Percentiles rank a stretch among this genome's conserved stretches.
Evolutionary conservation across 1,140 invertebrate species (phyloP).

Genomic region (Hypsibius dujardini): DNA sequence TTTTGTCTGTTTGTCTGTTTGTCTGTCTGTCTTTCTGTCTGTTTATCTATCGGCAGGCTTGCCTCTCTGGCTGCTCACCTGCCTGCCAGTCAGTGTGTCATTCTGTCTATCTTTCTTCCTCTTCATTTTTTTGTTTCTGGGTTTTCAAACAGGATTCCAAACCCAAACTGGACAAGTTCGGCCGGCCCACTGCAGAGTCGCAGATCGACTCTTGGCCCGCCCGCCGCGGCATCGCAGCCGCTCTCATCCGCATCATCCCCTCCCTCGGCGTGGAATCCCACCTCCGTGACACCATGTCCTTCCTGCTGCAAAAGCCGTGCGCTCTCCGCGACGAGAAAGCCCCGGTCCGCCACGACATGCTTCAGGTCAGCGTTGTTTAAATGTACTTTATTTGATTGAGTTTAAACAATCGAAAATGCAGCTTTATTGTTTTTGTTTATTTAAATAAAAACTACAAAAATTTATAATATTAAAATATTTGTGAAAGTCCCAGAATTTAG

Average conservation of each 20-base stretch:
- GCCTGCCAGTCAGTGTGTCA: too few relatives aligned
- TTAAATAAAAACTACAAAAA: too few relatives aligned
- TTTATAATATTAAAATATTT: too few relatives aligned
- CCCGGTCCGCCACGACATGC: conserved; percentile 68
- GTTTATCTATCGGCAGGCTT: too few relatives aligned
- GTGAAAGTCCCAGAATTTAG: too few relatives aligned
- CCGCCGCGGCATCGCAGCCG: conserved; percentile 64
- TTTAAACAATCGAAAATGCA: too few relatives aligned
- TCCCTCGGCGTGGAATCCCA: conserved; percentile 45
- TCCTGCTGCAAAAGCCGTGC: conserved; percentile 68
- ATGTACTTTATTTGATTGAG: too few relatives aligned
- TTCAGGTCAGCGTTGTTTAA: conserved; percentile 77
- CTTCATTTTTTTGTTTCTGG: too few relatives aligned
- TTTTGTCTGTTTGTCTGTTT: conserved; percentile 23
- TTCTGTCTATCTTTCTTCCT: too few relatives aligned
- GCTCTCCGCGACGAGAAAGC: conserved; percentile 46
- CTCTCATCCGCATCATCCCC: conserved; percentile 52
- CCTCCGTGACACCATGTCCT: conserved; percentile 47
- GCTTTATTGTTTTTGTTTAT: too few relatives aligned
- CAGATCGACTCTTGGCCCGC: conserved; percentile 65
- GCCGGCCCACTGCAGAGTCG: conserved; percentile 61
- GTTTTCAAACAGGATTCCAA: conserved; percentile 73
- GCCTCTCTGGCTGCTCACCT: too few relatives aligned
- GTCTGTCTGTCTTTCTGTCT: conserved; percentile 2
- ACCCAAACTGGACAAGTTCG: conserved; percentile 71